Evolutionary conservation across 2,113 vertebrate species (phyloP).

Genomic region (Sebastes fasciatus): DNA sequence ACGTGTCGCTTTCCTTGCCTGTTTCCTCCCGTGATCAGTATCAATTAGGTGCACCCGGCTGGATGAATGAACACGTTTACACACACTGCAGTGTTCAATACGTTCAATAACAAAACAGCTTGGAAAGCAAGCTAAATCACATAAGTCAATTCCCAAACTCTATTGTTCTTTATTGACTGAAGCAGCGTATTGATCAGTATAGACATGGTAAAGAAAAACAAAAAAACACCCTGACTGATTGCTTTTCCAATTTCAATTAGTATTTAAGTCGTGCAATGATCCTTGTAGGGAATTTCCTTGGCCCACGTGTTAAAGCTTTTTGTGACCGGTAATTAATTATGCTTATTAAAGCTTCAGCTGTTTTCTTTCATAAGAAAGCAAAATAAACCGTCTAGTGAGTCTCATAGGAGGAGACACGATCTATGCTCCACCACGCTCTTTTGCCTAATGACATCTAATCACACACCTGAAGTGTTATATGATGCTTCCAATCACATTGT

Average conservation of each 20-base stretch:
- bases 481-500: too few relatives aligned
- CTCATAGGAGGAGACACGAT: neutral
- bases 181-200: conserved; percentile 3
- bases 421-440: neutral
- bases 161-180: conserved; percentile 35
- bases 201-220: conserved; percentile 4
- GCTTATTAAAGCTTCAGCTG: neutral
- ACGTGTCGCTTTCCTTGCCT: neutral
- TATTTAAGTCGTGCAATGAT: neutral
- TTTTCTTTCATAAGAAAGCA: neutral
- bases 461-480: neutral
- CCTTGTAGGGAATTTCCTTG: neutral
- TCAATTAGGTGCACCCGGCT: conserved; percentile 11
- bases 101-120: conserved; percentile 43
- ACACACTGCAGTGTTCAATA: conserved; percentile 25
- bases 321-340: neutral
- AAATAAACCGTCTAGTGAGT: neutral
- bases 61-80: conserved; percentile 35
- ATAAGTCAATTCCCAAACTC: conserved; percentile 24
- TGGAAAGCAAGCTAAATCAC: conserved; percentile 23
- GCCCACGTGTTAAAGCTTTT: neutral
- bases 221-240: neutral
- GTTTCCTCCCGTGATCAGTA: conserved; percentile 4
- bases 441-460: neutral
- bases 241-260: conserved; percentile 13